Percentiles rank a stretch among this genome's conserved stretches.
Conservation (phyloP, 2,888 invertebrate species). For the Lobophora halterata region DNA sequence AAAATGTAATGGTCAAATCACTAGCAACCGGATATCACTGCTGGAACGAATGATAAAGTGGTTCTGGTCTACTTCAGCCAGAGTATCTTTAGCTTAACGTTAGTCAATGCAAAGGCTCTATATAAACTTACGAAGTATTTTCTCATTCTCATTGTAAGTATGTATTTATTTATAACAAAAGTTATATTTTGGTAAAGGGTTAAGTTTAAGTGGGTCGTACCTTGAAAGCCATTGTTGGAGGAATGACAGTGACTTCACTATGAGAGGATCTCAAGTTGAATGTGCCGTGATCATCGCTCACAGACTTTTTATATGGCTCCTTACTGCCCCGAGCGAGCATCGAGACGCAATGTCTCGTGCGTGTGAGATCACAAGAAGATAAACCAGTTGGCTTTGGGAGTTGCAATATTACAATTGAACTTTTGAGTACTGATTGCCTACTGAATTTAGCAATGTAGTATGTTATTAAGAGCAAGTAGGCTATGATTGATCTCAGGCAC, state of each 20-base stretch:
- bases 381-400: conserved; percentile 48
- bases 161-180: no score
- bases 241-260: conserved; percentile 54
- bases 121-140: no score
- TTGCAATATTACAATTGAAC: conserved; percentile 35
- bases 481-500: conserved; percentile 56
- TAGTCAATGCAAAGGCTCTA: no score
- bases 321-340: conserved; percentile 45
- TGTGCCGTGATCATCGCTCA: conserved; percentile 50
- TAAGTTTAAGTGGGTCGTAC: conserved; percentile 36
- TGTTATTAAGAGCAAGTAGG: conserved; percentile 48
- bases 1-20: neutral
- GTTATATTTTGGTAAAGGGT: neutral
- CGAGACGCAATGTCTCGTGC: conserved; percentile 23
- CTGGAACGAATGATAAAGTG: no score
- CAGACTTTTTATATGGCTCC: conserved; percentile 60
- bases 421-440: conserved; percentile 28
- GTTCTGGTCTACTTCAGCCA: no score
- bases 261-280: conserved; percentile 62
- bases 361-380: conserved; percentile 35
- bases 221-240: conserved; percentile 67
- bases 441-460: conserved; percentile 44
- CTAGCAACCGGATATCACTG: no score
- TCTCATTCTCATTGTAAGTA: no score
- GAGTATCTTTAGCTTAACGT: no score